Evolutionary conservation across 2,888 invertebrate species (phyloP).

Genomic region (Trissolcus brochymenae): DNA sequence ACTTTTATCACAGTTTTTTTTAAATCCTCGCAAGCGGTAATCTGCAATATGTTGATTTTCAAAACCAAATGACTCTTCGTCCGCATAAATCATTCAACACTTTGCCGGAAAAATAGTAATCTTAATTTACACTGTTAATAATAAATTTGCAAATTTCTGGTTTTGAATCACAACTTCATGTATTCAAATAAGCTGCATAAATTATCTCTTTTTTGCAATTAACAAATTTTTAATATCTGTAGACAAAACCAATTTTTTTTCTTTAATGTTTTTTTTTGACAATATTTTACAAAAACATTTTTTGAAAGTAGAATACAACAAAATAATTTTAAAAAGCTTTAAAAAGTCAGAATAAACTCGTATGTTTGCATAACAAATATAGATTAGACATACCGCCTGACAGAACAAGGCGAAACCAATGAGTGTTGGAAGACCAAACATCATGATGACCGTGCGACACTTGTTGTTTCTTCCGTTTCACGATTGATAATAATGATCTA

Average conservation of each 20-base stretch:
- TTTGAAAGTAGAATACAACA: too few relatives aligned
- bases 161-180: too few relatives aligned
- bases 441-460: slow-evolving; percentile 23
- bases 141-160: not conserved
- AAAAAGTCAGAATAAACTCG: too few relatives aligned
- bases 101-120: not conserved
- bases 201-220: not conserved
- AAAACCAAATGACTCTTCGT: not conserved
- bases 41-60: slow-evolving; percentile 14
- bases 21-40: slow-evolving; percentile 35
- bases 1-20: slow-evolving; percentile 67
- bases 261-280: too few relatives aligned
- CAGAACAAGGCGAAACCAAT: slow-evolving; percentile 17
- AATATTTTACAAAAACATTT: too few relatives aligned
- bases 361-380: too few relatives aligned
- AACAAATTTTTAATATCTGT: too few relatives aligned
- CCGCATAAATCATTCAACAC: not conserved
- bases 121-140: not conserved
- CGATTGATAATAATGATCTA: slow-evolving; percentile 36
- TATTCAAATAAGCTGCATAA: not conserved
- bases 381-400: slow-evolving; percentile 30
- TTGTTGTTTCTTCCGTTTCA: slow-evolving; percentile 24
- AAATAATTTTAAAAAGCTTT: too few relatives aligned
- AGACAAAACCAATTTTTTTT: too few relatives aligned
- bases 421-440: slow-evolving; percentile 7